Evolutionary conservation across 2,797 vertebrate species (phyloP).

Genomic region (Percopsis omiscomaycus): DNA sequence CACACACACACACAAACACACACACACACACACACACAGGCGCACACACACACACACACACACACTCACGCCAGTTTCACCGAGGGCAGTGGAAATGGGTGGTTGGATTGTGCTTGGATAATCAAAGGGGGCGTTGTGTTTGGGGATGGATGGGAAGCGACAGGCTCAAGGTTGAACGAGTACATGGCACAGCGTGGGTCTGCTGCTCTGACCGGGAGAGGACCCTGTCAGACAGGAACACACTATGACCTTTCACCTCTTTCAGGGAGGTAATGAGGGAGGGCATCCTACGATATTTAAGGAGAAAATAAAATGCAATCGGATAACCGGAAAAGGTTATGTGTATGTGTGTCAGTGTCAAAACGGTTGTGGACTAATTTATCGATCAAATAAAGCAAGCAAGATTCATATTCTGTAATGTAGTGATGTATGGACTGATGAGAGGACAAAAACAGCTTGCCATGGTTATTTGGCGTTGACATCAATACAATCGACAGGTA

Average conservation of each 20-base stretch:
- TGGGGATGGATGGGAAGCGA: conserved; percentile 87
- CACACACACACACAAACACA: conserved; percentile 36
- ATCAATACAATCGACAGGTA: not conserved
- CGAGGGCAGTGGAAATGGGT: conserved; percentile 49
- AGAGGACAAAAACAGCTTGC: not conserved
- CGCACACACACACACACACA: not conserved
- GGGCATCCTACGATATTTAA: conserved; percentile 4
- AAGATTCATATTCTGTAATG: not conserved
- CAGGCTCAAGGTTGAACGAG: conserved; percentile 86
- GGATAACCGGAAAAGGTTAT: not conserved
- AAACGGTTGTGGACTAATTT: too few species aligned
- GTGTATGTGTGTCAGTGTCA: not conserved
- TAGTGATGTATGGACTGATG: too few species aligned
- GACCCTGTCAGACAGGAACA: conserved; percentile 64
- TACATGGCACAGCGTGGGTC: conserved; percentile 78
- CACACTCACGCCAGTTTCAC: conserved; percentile 18
- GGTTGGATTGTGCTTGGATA: conserved; percentile 60
- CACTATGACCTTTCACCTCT: conserved; percentile 65
- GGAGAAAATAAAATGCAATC: conserved; percentile 16
- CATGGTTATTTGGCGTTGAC: not conserved
- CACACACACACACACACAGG: conserved; percentile 9
- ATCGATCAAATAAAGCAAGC: too few species aligned
- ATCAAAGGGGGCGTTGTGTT: conserved; percentile 84
- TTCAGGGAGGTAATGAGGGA: conserved; percentile 31
- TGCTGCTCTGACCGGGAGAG: conserved; percentile 65